phyloP scores from a whole-genome alignment of 1,140 invertebrate species.

The Trypoxylus dichotomus region DNA sequence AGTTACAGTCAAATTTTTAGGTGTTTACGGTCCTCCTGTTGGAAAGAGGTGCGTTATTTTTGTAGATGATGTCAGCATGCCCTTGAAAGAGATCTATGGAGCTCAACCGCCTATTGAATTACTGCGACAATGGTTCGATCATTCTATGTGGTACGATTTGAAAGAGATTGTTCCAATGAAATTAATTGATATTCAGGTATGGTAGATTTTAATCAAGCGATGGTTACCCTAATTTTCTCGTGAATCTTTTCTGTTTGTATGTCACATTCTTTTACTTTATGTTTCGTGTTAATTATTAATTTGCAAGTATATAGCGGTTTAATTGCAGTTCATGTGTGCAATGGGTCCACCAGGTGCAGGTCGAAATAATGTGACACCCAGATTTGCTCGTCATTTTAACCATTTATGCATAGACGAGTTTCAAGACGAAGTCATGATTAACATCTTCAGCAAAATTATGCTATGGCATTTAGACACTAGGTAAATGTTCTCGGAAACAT shows the following conservation, averaged over 20 bases:
- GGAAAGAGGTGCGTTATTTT: conserved; percentile 89
- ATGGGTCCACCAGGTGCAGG: conserved; percentile 86
- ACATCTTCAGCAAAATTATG: conserved; percentile 90
- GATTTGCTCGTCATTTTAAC: conserved; percentile 91
- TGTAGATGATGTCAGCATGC: conserved; percentile 95
- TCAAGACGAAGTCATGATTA: conserved; percentile 78
- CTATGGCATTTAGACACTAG: conserved; percentile 92
- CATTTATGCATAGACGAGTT: conserved; percentile 90
- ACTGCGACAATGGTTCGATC: conserved; percentile 86
- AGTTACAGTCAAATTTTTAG: not conserved
- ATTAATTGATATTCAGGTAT: conserved; percentile 84
- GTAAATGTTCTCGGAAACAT: conserved; percentile 49
- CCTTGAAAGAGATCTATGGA: conserved; percentile 81
- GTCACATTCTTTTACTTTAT: too few relatives aligned
- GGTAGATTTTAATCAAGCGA: not conserved
- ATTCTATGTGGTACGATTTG: conserved; percentile 90
- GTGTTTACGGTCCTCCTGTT: conserved; percentile 86
- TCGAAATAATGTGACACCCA: conserved; percentile 79
- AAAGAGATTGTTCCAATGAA: conserved; percentile 84
- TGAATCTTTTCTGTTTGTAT: too few relatives aligned
- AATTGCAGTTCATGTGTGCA: conserved; percentile 72
- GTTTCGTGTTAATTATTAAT: too few relatives aligned
- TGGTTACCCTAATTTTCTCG: too few relatives aligned
- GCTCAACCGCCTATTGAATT: conserved; percentile 93
- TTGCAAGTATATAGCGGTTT: not conserved